A percentile compares a stretch with the other conserved stretches of the same genome.
Conservation (phyloP, 2,797 vertebrate genomes). For the Bovichtus diacanthus region DNA sequence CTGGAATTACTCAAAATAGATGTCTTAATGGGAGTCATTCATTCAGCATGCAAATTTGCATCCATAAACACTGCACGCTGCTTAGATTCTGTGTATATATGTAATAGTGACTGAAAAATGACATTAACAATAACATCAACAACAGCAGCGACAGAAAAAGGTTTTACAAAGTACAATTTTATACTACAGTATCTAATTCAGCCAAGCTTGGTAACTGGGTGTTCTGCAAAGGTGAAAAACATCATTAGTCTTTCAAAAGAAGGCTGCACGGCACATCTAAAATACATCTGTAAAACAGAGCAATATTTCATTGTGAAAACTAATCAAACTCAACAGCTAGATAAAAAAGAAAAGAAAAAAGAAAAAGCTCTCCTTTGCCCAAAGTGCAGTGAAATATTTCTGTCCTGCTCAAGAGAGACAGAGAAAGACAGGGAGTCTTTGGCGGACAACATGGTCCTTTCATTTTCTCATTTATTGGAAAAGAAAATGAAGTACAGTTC, state of each 20-base stretch:
- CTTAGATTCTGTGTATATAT: conserved; percentile 34
- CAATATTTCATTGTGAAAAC: conserved; percentile 64
- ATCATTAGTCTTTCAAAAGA: conserved; percentile 66
- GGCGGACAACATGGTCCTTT: conserved; percentile 43
- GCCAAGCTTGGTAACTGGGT: conserved; percentile 53
- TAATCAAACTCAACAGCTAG: conserved; percentile 56
- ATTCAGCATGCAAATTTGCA: conserved; percentile 57
- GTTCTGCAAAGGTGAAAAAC: conserved; percentile 71
- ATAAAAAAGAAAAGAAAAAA: conserved; percentile 29
- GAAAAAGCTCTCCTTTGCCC: conserved; percentile 12
- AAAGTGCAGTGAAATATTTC: conserved; percentile 55
- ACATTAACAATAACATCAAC: conserved; percentile 50
- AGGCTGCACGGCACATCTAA: conserved; percentile 58
- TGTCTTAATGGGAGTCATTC: conserved; percentile 74
- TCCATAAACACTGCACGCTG: conserved; percentile 52
- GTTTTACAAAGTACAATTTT: conserved; percentile 44
- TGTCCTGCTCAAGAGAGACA: conserved; percentile 35
- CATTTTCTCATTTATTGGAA: conserved; percentile 64
- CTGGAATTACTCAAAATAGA: conserved; percentile 66
- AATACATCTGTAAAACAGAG: conserved; percentile 65
- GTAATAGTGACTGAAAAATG: conserved; percentile 43
- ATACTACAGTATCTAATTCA: conserved; percentile 36
- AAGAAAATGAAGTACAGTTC: conserved; percentile 55
- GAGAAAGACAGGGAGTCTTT: conserved; percentile 15
- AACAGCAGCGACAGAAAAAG: not conserved